Conservation (phyloP, 2,797 vertebrate genomes). For the Adelosebastes latens region DNA sequence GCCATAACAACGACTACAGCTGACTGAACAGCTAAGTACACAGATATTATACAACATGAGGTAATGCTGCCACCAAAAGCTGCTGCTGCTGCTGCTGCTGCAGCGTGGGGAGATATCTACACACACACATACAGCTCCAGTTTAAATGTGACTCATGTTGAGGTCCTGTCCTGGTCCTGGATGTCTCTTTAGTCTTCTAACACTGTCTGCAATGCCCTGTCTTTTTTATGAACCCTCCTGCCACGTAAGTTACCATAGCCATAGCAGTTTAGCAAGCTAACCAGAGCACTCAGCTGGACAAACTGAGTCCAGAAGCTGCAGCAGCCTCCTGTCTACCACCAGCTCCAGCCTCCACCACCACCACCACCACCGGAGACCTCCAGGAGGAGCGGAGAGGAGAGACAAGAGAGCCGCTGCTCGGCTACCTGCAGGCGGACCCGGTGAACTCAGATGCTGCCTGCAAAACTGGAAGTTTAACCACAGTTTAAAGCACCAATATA, state of each 20-base stretch:
- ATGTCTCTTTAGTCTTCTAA: slow-evolving; percentile 23
- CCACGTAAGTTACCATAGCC: slow-evolving; percentile 62
- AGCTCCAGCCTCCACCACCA: neutral
- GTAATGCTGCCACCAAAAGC: slow-evolving; percentile 21
- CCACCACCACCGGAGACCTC: neutral
- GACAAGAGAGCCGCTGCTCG: slow-evolving; percentile 8
- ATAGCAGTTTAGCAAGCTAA: slow-evolving; percentile 47
- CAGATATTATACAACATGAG: slow-evolving; percentile 54
- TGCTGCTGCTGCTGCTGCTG: slow-evolving; percentile 10
- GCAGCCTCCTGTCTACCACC: neutral
- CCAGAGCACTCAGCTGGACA: neutral
- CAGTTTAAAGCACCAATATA: neutral
- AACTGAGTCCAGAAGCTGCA: slow-evolving; percentile 13
- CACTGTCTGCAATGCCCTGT: slow-evolving; percentile 6
- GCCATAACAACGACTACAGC: slow-evolving; percentile 1
- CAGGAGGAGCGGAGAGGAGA: neutral
- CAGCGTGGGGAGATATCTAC: slow-evolving; percentile 14
- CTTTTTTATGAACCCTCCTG: slow-evolving; percentile 41
- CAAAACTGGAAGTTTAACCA: slow-evolving; percentile 42
- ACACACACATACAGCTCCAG: neutral
- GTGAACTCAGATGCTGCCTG: slow-evolving; percentile 3
- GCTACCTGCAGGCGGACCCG: slow-evolving; percentile 21
- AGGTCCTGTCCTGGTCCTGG: slow-evolving; percentile 4
- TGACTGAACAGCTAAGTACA: slow-evolving; percentile 49
- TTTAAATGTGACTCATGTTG: slow-evolving; percentile 14